Conservation (phyloP, 2,888 invertebrate genomes). For the Rhodophaea formosa region DNA sequence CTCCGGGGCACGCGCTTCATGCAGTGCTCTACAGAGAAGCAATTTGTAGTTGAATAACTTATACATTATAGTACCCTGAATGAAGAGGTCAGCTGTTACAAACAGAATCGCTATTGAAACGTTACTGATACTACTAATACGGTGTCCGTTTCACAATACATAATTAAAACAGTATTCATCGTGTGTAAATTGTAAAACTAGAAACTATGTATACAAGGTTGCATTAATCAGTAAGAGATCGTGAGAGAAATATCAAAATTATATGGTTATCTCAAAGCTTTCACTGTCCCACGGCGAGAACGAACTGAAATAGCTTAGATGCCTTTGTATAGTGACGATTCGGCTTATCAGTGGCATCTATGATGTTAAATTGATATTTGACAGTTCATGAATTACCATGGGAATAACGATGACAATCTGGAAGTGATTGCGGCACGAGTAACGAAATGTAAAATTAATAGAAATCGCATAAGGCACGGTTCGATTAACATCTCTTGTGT, state of each 20-base stretch:
- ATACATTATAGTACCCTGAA: conserved; percentile 11
- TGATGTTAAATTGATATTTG: conserved; percentile 24
- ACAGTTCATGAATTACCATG: conserved; percentile 18
- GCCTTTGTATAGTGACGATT: conserved; percentile 34
- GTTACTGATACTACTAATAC: background rate
- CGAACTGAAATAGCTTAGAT: conserved; percentile 29
- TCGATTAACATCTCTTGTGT: background rate
- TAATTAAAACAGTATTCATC: conserved; percentile 10
- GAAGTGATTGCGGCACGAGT: conserved; percentile 10
- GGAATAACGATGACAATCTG: conserved; percentile 15
- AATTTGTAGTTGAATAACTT: conserved; percentile 22
- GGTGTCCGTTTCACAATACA: background rate
- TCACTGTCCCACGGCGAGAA: conserved; percentile 61
- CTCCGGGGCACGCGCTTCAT: conserved; percentile 19
- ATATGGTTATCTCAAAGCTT: conserved; percentile 50
- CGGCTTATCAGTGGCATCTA: conserved; percentile 34
- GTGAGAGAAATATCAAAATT: conserved; percentile 59
- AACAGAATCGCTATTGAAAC: background rate
- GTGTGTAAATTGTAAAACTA: conserved; percentile 22
- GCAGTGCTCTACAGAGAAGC: conserved; percentile 18
- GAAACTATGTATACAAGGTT: conserved; percentile 40
- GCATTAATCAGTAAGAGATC: conserved; percentile 48
- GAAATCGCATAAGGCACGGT: conserved; percentile 17
- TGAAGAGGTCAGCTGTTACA: conserved; percentile 2
- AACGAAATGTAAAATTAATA: conserved; percentile 11